Base-by-base conservation (phyloP, 2,797 vertebrate species). In the Ctenopoma multispine region DNA sequence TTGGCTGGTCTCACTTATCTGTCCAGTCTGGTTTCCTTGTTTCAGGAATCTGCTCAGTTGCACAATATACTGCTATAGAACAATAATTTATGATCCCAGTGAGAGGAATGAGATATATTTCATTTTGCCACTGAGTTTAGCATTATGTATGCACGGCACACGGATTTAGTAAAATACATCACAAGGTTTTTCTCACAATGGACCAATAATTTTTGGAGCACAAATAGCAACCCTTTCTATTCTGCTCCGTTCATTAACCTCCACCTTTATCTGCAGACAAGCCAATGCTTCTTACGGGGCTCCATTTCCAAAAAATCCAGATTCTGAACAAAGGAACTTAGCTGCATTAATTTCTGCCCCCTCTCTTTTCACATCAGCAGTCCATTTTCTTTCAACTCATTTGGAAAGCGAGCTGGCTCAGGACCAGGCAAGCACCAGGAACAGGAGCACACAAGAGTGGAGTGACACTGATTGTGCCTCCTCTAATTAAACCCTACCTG, bases 401-500 rank as follows among this genome's bases (percentile, higher is more conserved):
- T 76, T 51, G 61, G 70, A 90, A 83, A 81, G 75, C 11, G 18
- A 71, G 71, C 63, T 92, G 91, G 91, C 92, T 88, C 73, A 72
- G 85, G 70, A 87, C 91, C 90, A 92, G 86, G 73, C 85, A 86
- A 77, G 78, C 83, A 81, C 66, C 23, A 27, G 75, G 84, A 83
- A 84, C 83, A 87, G 80, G 75, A 85, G 86, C 83, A 87, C 62
- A 21, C 65, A 49, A 79, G 82, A 88, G 87, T 84, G 85, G 83
- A 91, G 85, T 92, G 90, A 94, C 93, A 93, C 92, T 91, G 91
- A 93, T 93, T 96, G 95, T 95, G 95, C 95, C 93, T 96, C 92
- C 94, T 92, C 96, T 96, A 96, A 97, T 97, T 96, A 97, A 97
- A 96, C 95, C 95, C 94, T 92, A 92, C 95, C 95, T 97, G 96